Evolutionary conservation across 2,797 vertebrate genomes (phyloP), one percentile per base, ranked within the genome.

Genomic region (Melanotaenia boesemani): DNA sequence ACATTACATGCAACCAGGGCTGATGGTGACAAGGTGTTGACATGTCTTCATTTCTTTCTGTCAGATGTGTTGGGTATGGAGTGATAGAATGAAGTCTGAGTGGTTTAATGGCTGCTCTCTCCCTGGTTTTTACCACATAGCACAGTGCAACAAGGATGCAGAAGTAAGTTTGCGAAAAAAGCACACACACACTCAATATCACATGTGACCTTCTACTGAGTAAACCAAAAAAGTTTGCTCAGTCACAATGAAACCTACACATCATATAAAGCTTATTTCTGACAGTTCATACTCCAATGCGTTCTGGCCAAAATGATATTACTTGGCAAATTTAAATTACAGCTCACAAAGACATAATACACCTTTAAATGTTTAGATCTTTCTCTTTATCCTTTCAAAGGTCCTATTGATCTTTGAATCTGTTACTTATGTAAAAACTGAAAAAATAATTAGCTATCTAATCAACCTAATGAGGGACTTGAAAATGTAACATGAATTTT

Each of bases 11-110:
- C 18, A 8, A n/a, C n/a, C 10, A 4, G 36, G 24, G 55, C 57
- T 34, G 61, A 15, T 6, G n/a, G 37, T 72, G 84, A 76, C 74
- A 69, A 48, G 63, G 46, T 76, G 74, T 41, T 72, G 84, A 73
- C 50, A 59, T 2, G 15, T 18, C 7, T 11, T 77, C 61, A 63
- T 70, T 81, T 72, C 50, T 62, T 22, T 20, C 57, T 72, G 63
- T 75, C 69, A 3, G 50, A 70, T 16, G 16, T 41, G 59, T 28
- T 16, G 63, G 55, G n/a, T 56, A 32, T 30, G 16, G 41, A 59
- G 56, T 24, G 48, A 79, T 80, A 48, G 48, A 50, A 83, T 72
- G 2, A 66, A 72, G 61, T 37, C 13, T 20, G 70, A 36, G 39
- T 34, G 61, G 30, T 72, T 82, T 59, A 76, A 70, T 0, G 0